Base-by-base conservation (phyloP, 2,888 invertebrate genomes). In the Polydesmus complanatus region DNA sequence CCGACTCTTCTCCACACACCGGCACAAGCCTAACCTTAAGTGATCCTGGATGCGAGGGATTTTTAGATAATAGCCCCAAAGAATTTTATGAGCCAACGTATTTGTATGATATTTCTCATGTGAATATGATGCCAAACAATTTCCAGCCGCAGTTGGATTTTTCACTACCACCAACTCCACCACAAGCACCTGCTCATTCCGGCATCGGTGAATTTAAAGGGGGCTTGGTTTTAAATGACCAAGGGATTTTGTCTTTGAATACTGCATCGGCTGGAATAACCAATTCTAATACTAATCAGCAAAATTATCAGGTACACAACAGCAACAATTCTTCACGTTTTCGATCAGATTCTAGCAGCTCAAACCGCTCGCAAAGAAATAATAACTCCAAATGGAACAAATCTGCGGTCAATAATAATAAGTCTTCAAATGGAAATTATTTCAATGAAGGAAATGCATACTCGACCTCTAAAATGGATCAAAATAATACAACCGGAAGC, bases 151-250 rank as follows among this genome's bases (percentile, higher is more conserved):
- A 56, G 8, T 1, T 51, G 18, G 37, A 52, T 25, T 51, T 57
- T n/a, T 57, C 37, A 8, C 14, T 14, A 37, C 5, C 14, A 14
- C 37, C 37, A 37, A 5, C 37, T 37, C 37, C 37, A 37, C n/a
- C n/a, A n/a, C n/a, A 51, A n/a, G 14, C 54, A 14, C 49, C 49
- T 18, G 55, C 25, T 14, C 55, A 53, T 55, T 23, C 22, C 25
- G 19, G 27, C 18, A 49, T 55, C 18, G 27, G 55, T 11, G 60
- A 60, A 5, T 54, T 47, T 21, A 53, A 54, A 18, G 49, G 22
- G 21, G 52, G 56, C 5, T 18, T 61, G 26, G 61, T 61, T 21
- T 27, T 61, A 18, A 57, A 61, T 22, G 61, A 61, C 14, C 60
- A 60, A 25, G 61, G 61, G 11, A 47, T 61, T 2, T 25, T 61